Evolutionary conservation across 2,888 invertebrate species (phyloP), one percentile per base, ranked within the genome.

Genomic region (Melikaiella ostensackeni): DNA sequence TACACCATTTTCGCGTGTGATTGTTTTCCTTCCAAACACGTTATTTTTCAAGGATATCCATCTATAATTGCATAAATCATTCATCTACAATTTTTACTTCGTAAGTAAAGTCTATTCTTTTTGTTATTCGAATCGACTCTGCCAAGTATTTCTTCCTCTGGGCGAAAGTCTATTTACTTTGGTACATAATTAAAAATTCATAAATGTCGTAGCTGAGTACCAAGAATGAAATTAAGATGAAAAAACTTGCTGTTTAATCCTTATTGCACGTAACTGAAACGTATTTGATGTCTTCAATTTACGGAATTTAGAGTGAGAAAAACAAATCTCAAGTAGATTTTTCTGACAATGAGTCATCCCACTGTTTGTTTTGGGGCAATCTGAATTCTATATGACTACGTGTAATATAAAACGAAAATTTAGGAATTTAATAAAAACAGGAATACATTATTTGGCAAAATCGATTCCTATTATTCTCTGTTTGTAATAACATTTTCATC

Each of bases 51-150:
- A 70, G 50, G 33, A 55, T 70, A 55, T 70, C 27, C 42, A 5
- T 24, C 7, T 27, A 64, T 42, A 16, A 64, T 24, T 13, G 8
- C 16, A 38, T 21, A 16, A 9, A 50, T 9, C 27, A 46, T n/a
- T 30, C 0, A 13, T 27, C 13, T 16, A 24, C 59, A 16, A 16
- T 24, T 59, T 24, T 16, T 11, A 24, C 19, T 27, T 50, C 27
- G 70, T 70, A 33, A 70, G 70, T 70, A 30, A 50, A 70, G n/a
- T 55, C 50, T 30, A 19, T 1, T 11, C 27, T 27, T 24, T 27
- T 24, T n/a, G 30, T 30, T 33, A 27, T 27, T 13, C n/a, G 19
- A 70, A 50, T 33, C 30, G n/a, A 70, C 30, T 46, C 27, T 70
- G 70, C n/a, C 70, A 30, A 30, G 11, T 50, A 21, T 66, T 30